Evolutionary conservation across 2,113 vertebrate genomes (phyloP).

Genomic region (Condylura cristata): DNA sequence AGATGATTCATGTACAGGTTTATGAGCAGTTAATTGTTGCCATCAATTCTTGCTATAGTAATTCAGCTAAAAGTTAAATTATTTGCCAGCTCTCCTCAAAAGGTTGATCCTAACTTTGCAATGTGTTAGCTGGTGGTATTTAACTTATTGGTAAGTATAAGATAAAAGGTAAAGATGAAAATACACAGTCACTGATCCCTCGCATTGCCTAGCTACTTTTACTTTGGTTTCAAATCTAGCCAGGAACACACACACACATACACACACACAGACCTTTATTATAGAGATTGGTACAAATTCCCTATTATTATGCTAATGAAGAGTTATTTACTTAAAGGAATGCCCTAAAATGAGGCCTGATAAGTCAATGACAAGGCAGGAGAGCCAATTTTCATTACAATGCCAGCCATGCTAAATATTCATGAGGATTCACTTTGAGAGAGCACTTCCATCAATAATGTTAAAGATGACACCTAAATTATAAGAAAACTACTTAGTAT

Average conservation of each 20-base stretch:
- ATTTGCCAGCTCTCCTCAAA: neutral
- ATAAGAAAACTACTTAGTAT: neutral
- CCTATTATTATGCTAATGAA: conserved; percentile 5
- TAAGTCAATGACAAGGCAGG: neutral
- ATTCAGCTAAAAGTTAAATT: neutral
- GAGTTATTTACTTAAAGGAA: conserved; percentile 37
- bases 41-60: neutral
- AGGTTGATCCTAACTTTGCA: neutral
- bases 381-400: neutral
- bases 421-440: neutral
- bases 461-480: neutral
- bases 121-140: neutral
- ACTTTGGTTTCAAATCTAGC: neutral
- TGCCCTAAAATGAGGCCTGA: neutral
- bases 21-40: neutral
- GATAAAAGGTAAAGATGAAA: neutral
- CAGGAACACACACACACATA: neutral
- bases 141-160: neutral
- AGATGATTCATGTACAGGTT: neutral
- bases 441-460: neutral
- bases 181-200: neutral
- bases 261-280: neutral
- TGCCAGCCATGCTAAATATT: neutral
- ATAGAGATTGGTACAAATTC: neutral
- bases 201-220: neutral